phyloP scores from a whole-genome alignment of 2,113 vertebrate species.

The Ammodytes dubius region DNA sequence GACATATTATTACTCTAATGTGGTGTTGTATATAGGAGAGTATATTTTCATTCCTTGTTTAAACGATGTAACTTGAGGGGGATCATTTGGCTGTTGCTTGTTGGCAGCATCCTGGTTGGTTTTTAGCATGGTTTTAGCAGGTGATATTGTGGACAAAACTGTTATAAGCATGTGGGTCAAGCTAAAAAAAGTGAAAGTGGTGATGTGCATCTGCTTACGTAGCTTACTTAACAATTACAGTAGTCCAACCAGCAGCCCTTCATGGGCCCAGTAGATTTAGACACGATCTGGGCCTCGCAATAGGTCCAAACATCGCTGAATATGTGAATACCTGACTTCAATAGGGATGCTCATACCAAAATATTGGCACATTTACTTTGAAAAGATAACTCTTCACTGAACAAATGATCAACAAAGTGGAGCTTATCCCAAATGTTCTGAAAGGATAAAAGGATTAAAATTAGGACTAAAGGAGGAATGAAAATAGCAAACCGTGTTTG shows the following conservation, averaged over 20 bases:
- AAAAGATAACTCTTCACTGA: slow-evolving; percentile 37
- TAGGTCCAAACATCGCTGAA: neutral
- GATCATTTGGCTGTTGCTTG: neutral
- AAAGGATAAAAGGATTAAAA: slow-evolving; percentile 27
- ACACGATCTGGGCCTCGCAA: too few relatives aligned
- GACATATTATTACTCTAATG: neutral
- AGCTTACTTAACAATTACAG: too few relatives aligned
- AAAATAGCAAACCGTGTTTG: neutral
- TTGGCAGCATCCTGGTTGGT: neutral
- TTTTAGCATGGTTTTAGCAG: neutral
- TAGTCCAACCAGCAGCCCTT: too few relatives aligned
- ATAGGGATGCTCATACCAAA: neutral
- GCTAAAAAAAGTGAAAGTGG: too few relatives aligned
- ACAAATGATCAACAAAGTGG: slow-evolving; percentile 74
- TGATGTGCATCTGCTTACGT: too few relatives aligned
- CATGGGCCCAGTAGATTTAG: too few relatives aligned
- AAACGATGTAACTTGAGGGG: neutral
- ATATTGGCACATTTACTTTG: neutral
- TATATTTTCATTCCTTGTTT: neutral
- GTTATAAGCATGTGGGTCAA: neutral
- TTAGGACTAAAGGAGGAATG: neutral
- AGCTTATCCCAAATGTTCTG: slow-evolving; percentile 32
- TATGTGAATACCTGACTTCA: neutral
- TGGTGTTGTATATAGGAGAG: neutral
- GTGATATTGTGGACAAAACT: neutral